These are phyloP conservation scores for Thaleichthys pacificus DNA, from an alignment of 2,797 vertebrate genomes.

Conservation along the genomic window DNA sequence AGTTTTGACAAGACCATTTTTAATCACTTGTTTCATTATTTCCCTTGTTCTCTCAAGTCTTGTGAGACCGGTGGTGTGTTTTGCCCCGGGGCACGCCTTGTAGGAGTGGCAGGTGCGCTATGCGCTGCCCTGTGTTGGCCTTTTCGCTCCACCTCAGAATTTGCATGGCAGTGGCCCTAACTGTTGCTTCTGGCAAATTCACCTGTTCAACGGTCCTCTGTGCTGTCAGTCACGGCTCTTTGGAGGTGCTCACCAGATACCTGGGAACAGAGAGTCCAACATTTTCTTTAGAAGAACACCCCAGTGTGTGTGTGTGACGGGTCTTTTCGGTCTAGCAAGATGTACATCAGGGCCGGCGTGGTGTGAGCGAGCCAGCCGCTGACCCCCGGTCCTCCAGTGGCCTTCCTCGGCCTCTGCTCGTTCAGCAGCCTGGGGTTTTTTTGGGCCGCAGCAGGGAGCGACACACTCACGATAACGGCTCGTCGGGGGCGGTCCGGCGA, in stretches of 20 bases:
- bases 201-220: constrained; percentile 14
- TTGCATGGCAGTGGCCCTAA: constrained; percentile 37
- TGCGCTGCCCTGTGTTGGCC: neutral
- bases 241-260: no score
- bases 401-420: constrained; percentile 34
- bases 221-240: neutral
- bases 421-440: constrained; percentile 56
- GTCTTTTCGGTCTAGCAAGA: neutral
- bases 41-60: neutral
- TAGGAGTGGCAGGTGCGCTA: neutral
- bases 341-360: constrained; percentile 40
- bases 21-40: no score
- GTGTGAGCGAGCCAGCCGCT: constrained; percentile 49
- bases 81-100: neutral
- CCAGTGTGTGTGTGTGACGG: neutral
- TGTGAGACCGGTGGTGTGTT: neutral
- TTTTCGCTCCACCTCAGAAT: constrained; percentile 21
- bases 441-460: constrained; percentile 60
- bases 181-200: constrained; percentile 31
- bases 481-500: constrained; percentile 55
- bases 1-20: neutral
- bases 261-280: no score
- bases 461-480: constrained; percentile 64
- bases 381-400: constrained; percentile 63
- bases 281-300: no score